Evolutionary conservation across 2,113 vertebrate genomes (phyloP).

Genomic region (Amphiprion percula): DNA sequence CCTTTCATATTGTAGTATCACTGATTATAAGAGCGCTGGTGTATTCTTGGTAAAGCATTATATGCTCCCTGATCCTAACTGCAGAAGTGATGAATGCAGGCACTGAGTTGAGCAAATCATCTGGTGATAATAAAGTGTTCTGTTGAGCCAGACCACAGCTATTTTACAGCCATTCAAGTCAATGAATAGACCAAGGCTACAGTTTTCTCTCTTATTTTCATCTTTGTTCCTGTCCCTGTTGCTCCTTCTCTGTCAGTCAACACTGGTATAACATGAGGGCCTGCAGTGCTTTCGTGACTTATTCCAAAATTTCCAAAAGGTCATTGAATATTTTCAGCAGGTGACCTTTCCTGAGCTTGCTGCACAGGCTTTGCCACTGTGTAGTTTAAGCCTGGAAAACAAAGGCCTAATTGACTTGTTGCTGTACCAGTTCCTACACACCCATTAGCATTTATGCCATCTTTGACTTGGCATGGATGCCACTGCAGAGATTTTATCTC

Average conservation of each 20-base stretch:
- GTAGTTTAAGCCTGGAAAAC: conserved; percentile 58
- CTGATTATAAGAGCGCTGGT: background rate
- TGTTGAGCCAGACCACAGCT: conserved; percentile 62
- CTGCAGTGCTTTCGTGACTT: conserved; percentile 56
- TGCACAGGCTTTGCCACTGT: conserved; percentile 42
- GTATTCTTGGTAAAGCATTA: conserved; percentile 2
- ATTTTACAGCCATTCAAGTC: conserved; percentile 67
- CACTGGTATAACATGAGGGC: conserved; percentile 44
- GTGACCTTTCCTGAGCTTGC: conserved; percentile 72
- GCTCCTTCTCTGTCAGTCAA: conserved; percentile 24
- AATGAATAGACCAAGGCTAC: conserved; percentile 65
- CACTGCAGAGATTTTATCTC: conserved; percentile 42
- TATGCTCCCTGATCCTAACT: conserved; percentile 27
- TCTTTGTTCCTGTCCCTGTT: conserved; percentile 9
- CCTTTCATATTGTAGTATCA: conserved; percentile 10
- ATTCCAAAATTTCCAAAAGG: conserved; percentile 69
- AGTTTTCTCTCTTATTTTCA: conserved; percentile 14
- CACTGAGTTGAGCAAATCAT: conserved; percentile 55
- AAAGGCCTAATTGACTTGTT: conserved; percentile 69
- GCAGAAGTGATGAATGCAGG: conserved; percentile 40
- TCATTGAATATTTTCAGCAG: conserved; percentile 76
- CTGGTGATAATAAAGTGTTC: conserved; percentile 65
- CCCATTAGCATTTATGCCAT: conserved; percentile 58
- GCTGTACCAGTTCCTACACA: conserved; percentile 22
- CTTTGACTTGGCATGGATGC: conserved; percentile 44